phyloP scores from a whole-genome alignment of 2,888 invertebrate species.

The Periphyllus acericola region DNA sequence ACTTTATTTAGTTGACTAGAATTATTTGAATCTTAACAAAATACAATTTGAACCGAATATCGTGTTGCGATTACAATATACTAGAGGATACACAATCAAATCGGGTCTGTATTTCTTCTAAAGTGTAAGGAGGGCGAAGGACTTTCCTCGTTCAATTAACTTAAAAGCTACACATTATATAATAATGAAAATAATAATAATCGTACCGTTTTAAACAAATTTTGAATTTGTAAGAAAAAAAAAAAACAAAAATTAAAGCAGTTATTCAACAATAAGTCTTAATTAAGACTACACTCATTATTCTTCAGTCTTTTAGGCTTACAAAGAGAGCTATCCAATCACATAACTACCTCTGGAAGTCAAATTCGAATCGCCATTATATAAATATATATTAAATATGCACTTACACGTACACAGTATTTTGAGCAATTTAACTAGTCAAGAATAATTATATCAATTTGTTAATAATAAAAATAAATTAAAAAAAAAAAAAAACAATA shows the following conservation, averaged over 20 bases:
- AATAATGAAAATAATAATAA: slow-evolving; percentile 46
- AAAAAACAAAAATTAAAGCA: slow-evolving; percentile 31
- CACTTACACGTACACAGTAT: slow-evolving; percentile 21
- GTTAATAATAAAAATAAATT: slow-evolving; percentile 38
- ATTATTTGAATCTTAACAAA: slow-evolving; percentile 56
- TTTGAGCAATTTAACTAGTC: slow-evolving; percentile 53
- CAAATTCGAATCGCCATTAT: slow-evolving; percentile 24
- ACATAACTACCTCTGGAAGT: slow-evolving; percentile 50
- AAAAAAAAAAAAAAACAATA: slow-evolving; percentile 42
- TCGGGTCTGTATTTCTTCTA: slow-evolving; percentile 41
- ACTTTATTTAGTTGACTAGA: slow-evolving; percentile 50
- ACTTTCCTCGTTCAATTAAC: slow-evolving; percentile 28
- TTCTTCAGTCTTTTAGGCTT: slow-evolving; percentile 58
- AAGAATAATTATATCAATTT: slow-evolving; percentile 39
- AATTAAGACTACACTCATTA: slow-evolving; percentile 49
- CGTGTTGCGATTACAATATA: slow-evolving; percentile 17
- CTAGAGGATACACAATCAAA: slow-evolving; percentile 45
- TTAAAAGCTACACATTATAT: slow-evolving; percentile 40
- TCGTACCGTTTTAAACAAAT: slow-evolving; percentile 31
- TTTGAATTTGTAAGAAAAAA: slow-evolving; percentile 24
- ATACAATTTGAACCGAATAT: slow-evolving; percentile 56
- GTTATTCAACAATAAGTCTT: slow-evolving; percentile 56
- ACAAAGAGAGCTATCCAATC: slow-evolving; percentile 59
- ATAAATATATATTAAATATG: slow-evolving; percentile 47
- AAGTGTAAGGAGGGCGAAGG: not conserved